These are phyloP conservation scores for Erebia palarica DNA, from an alignment of 2,888 invertebrate species.

Conservation along the genomic window DNA sequence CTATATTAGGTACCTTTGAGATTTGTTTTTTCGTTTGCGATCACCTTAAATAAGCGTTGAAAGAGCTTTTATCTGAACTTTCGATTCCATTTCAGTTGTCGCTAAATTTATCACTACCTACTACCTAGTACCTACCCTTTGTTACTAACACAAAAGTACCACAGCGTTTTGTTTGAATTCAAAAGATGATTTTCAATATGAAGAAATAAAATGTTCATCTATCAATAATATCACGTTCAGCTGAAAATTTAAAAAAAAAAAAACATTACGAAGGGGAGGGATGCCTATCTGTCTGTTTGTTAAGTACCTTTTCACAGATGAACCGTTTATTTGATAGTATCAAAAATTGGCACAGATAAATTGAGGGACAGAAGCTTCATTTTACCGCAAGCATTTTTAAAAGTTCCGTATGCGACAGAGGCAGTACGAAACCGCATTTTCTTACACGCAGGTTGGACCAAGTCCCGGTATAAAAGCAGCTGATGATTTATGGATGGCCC, in stretches of 20 bases:
- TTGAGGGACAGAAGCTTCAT: no score
- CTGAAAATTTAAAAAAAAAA: no score
- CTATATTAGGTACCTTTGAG: no score
- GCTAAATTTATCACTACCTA: conserved; percentile 6
- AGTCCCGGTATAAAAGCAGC: conserved; percentile 91
- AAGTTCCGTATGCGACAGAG: no score
- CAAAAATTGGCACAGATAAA: no score
- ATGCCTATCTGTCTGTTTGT: no score
- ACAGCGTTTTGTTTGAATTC: neutral
- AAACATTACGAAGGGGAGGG: no score
- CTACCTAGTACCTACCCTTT: neutral
- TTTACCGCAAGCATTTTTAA: no score
- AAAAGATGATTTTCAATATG: neutral
- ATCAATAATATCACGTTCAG: neutral
- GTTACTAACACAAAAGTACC: neutral
- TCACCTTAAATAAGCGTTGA: neutral
- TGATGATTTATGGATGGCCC: conserved; percentile 94
- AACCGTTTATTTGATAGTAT: no score
- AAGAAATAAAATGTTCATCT: neutral
- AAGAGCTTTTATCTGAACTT: neutral
- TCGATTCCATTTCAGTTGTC: neutral
- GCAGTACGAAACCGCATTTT: neutral
- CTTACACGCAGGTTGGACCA: conserved; percentile 88
- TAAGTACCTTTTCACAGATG: no score
- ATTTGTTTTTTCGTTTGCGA: neutral